Evolutionary conservation across 2,888 invertebrate species (phyloP).

Genomic region (Xestoiulus laeticollis): DNA sequence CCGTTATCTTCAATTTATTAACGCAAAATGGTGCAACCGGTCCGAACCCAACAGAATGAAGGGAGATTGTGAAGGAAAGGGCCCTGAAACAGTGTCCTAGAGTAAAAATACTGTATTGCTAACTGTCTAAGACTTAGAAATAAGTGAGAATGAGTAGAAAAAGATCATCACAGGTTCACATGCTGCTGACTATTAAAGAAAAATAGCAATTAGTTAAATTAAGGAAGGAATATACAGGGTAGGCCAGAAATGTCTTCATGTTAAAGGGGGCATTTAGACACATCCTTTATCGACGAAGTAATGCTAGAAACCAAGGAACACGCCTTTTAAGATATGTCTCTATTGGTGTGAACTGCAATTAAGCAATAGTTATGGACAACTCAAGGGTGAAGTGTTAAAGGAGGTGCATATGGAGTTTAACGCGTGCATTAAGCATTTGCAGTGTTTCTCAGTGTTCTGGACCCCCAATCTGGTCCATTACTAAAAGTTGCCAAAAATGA

Average conservation of each 20-base stretch:
- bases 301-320: neutral
- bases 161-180: neutral
- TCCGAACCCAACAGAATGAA: neutral
- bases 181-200: neutral
- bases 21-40: neutral
- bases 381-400: neutral
- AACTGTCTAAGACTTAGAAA: constrained; percentile 4
- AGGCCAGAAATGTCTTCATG: neutral
- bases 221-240: neutral
- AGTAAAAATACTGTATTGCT: neutral
- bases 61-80: neutral
- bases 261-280: neutral
- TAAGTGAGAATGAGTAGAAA: neutral
- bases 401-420: neutral
- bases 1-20: no score
- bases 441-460: no score
- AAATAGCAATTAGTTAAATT: neutral
- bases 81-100: constrained; percentile 2
- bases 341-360: neutral
- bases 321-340: constrained; percentile 27
- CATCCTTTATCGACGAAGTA: neutral
- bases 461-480: no score
- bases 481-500: no score
- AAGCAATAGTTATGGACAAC: neutral
- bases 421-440: no score